Base-by-base conservation (phyloP, 2,797 vertebrate species). In the Sebastes vulpes region DNA sequence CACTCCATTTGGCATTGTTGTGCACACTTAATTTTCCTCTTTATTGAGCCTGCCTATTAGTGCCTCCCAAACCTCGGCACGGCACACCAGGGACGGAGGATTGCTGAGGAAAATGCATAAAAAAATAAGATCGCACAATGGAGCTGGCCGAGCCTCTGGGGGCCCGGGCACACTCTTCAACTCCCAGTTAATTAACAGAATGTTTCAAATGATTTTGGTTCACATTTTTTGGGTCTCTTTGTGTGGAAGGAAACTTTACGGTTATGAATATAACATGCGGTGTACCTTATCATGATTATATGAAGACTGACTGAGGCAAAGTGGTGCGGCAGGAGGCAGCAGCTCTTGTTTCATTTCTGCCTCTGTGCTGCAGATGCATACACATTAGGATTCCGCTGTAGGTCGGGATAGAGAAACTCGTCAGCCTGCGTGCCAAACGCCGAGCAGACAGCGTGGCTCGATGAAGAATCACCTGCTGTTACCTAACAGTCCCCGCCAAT, bases 11-110 rank as follows among this genome's bases (percentile, higher is more conserved):
- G 86, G 83, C 81, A 88, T 89, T 81, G 86, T 91, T 91, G 75
- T 83, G 83, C 81, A 72, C 89, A 82, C 86, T 91, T 91, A 32
- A 94, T 94, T 95, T 93, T 93, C 92, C 82, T 82, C 89, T 65
- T 92, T 91, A 94, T 93, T 87, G 90, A 89, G 65, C 57, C 72
- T 73, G 80, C 60, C 86, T 79, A 85, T 92, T 91, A 85, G 85
- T 78, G 82, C 65, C 69, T 82, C 59, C 74, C 70, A 71, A 71
- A 75, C 67, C 78, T 83, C 78, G 6, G 53, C 8, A 20, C 4
- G 25, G 72, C 80, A 61, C 80, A 78, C 61, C 4, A 42, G 76
- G 72, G 82, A 90, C n/a, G 8, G 31, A n/a, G 28, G 63, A 74
- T 31, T 74, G 79, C 63, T 42, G 63, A 57, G 67, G 63, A 84